phyloP scores from a whole-genome alignment of 2,888 invertebrate species.

The Salticus scenicus region DNA sequence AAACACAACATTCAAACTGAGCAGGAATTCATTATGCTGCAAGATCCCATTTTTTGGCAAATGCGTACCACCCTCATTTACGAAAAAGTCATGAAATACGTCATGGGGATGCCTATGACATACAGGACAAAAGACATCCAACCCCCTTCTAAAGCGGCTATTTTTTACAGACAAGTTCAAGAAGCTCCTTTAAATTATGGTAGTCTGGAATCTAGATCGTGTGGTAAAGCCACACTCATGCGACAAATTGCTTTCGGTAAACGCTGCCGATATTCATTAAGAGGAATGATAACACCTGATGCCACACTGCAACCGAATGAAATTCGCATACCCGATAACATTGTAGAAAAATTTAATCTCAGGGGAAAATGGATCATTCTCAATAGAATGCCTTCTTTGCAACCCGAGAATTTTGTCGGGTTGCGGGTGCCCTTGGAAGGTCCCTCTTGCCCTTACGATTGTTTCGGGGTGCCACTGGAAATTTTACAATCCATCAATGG shows the following conservation, averaged over 20 bases:
- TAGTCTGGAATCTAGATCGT: slow-evolving; percentile 3
- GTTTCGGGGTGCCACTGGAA: slow-evolving; percentile 34
- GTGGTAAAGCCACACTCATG: slow-evolving; percentile 19
- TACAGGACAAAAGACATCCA: background rate
- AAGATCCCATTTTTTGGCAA: slow-evolving; percentile 41
- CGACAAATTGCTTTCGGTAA: slow-evolving; percentile 24
- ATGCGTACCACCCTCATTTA: background rate
- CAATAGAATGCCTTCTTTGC: slow-evolving; percentile 30
- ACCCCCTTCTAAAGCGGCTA: background rate
- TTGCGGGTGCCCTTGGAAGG: background rate
- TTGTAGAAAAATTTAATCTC: background rate
- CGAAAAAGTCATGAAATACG: slow-evolving; percentile 25
- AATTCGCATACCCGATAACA: background rate
- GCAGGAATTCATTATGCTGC: slow-evolving; percentile 22
- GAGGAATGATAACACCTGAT: slow-evolving; percentile 27
- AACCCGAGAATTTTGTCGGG: slow-evolving; percentile 33
- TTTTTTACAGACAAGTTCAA: slow-evolving; percentile 26
- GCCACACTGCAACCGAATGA: slow-evolving; percentile 10
- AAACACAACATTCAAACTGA: too few species aligned
- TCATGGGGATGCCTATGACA: background rate
- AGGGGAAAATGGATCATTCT: slow-evolving; percentile 20
- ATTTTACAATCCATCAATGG: slow-evolving; percentile 13
- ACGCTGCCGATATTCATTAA: background rate
- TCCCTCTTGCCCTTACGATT: background rate
- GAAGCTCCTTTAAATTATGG: slow-evolving; percentile 29